Evolutionary conservation across 2,888 invertebrate species (phyloP).

Genomic region (Catocala fraxini): DNA sequence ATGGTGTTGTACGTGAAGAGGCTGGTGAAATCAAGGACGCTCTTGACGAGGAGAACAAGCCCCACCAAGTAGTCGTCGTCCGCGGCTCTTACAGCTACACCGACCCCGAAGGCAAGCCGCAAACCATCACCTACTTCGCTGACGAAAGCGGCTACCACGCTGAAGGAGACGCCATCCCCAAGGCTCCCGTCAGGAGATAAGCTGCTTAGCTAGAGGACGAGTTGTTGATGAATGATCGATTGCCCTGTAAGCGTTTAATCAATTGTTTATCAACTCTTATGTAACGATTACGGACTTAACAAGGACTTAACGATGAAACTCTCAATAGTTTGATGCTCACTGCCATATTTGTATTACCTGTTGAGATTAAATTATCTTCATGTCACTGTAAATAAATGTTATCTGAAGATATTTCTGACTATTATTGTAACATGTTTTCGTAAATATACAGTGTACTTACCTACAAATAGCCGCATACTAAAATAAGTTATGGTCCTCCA

Average conservation of each 20-base stretch:
- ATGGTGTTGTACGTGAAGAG: conserved; percentile 87
- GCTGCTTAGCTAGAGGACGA: background rate
- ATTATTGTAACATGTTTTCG: background rate
- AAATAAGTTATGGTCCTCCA: too few relatives aligned
- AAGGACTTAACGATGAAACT: background rate
- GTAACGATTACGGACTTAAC: background rate
- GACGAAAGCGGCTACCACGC: conserved; percentile 90
- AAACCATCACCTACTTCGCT: conserved; percentile 85
- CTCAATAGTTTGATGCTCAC: background rate
- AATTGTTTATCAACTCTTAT: background rate
- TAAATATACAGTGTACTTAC: too few relatives aligned
- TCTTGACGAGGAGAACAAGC: conserved; percentile 87
- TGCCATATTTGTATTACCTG: conserved; percentile 6
- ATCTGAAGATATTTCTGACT: background rate
- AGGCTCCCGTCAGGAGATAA: conserved; percentile 63
- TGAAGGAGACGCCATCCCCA: conserved; percentile 88
- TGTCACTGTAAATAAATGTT: conserved; percentile 1
- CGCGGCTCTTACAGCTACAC: conserved; percentile 88
- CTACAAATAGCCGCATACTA: too few relatives aligned
- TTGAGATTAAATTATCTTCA: background rate
- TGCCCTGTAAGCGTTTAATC: background rate
- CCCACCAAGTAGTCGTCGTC: conserved; percentile 84
- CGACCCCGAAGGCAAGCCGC: conserved; percentile 85
- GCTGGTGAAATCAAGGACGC: conserved; percentile 74
- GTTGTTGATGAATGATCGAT: background rate